Conservation (phyloP, 2,797 vertebrate genomes). For the Delichon dasypus region DNA sequence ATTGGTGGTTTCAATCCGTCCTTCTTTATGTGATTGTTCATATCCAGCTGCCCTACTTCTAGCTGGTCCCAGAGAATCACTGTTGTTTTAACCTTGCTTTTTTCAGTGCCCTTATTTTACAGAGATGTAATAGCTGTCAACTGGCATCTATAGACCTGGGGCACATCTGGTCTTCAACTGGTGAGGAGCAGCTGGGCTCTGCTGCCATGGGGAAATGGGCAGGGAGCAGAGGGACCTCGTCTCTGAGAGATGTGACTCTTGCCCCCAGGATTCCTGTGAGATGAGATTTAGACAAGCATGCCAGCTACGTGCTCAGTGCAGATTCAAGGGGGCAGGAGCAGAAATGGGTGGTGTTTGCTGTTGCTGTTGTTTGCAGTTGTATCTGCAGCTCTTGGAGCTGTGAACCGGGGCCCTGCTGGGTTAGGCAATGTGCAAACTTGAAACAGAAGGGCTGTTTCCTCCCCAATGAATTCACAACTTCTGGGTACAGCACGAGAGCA, state of each 20-base stretch:
- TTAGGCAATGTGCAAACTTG: background rate
- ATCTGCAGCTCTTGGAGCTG: background rate
- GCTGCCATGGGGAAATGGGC: background rate
- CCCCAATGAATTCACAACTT: background rate
- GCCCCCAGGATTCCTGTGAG: background rate
- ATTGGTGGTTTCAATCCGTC: constrained; percentile 13
- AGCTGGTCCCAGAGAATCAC: background rate
- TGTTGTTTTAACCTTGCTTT: background rate
- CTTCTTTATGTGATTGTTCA: background rate
- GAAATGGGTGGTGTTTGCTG: background rate
- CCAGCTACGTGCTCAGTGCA: background rate
- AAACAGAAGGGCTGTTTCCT: background rate
- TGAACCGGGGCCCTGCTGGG: background rate
- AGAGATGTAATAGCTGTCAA: background rate
- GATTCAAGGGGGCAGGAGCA: background rate
- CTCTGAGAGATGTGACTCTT: background rate
- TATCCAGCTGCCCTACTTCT: background rate
- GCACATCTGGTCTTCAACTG: background rate
- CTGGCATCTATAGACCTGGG: background rate
- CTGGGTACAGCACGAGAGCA: background rate
- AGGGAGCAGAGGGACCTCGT: background rate
- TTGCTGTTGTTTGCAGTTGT: background rate
- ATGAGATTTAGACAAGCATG: background rate
- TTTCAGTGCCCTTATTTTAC: background rate
- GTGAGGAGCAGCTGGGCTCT: background rate